Base-by-base conservation (phyloP, 2,113 vertebrate species). In the Neolamprologus toae region DNA sequence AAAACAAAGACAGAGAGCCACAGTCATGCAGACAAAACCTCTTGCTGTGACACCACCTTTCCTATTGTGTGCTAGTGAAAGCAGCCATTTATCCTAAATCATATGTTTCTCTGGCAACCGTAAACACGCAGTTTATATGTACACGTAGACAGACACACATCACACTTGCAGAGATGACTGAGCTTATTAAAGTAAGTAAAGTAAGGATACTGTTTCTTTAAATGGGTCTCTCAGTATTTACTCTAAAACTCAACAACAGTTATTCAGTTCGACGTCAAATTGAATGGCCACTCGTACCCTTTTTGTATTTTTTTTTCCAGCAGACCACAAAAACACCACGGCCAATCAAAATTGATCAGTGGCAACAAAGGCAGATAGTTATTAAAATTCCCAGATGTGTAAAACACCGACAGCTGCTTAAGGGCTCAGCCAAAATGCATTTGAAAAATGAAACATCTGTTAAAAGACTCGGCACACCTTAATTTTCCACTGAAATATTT, bases 11-110 rank as follows among this genome's bases (percentile, higher is more conserved):
- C 59, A 84, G 63, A 16, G 17, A 85, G 26, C 7, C 31, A 86
- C 81, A 82, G 19, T 63, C 84, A 89, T 82, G 59, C 61, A 59
- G 83, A 86, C 79, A 90, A 90, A 89, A 88, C 61, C 82, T 84
- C 87, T 51, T 71, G 78, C 84, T 40, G 57, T 51, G 54, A 91
- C 91, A 81, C 87, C 86, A 86, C 78, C 71, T 93, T 86, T 93
- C 59, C 66, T 26, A 90, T 90, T 93, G 93, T 92, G 89, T 57
- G 81, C 49, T 10, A 49, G 86, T 85, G 85, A 91, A 90, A 90
- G 91, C 89, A 82, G 59, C 73, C 54, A 90, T 95, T 94, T 92
- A 91, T 80, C 73, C 84, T 33, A 91, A 93, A 94, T 93, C 86
- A 86, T 88, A 86, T 16, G 84, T 92, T 85, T 86, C 78, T 73